Percentiles rank a stretch among this genome's conserved stretches.
These are phyloP conservation scores for Yoshiicerus persimilis DNA, from an alignment of 1,140 invertebrate genomes.

Conservation along the genomic window DNA sequence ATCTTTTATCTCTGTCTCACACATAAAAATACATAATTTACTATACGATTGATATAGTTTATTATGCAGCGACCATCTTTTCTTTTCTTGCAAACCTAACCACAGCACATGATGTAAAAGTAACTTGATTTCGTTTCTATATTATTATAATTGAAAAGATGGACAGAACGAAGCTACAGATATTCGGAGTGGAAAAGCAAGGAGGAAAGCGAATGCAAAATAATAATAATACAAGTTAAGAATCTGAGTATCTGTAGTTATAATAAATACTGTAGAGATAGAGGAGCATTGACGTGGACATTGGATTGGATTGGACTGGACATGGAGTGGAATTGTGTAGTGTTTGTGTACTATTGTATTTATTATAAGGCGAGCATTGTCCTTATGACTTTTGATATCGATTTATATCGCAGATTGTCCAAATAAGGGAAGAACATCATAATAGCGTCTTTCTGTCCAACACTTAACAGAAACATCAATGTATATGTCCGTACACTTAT, in stretches of 20 bases:
- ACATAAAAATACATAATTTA: slow-evolving; percentile 15
- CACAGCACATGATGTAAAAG: not conserved
- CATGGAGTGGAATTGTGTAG: not conserved
- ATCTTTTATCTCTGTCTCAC: slow-evolving; percentile 4
- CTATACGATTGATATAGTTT: not conserved
- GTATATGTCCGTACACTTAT: not conserved
- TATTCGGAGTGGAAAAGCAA: not conserved
- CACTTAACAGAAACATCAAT: not conserved
- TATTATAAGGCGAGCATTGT: not conserved
- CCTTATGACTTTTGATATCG: slow-evolving; percentile 2
- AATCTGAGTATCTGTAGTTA: not conserved
- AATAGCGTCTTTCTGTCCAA: not conserved
- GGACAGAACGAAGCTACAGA: not conserved
- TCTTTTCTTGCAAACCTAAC: not conserved
- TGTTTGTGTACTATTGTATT: not conserved
- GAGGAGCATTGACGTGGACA: too few species aligned
- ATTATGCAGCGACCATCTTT: not conserved
- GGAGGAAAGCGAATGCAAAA: not conserved
- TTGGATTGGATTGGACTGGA: not conserved
- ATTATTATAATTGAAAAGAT: not conserved
- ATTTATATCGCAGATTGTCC: not conserved
- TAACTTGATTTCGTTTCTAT: not conserved
- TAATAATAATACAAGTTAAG: not conserved
- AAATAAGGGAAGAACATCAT: not conserved
- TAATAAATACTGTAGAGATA: not conserved